These are phyloP conservation scores for Orycteropus afer DNA, from an alignment of 2,113 vertebrate genomes.

Conservation along the genomic window DNA sequence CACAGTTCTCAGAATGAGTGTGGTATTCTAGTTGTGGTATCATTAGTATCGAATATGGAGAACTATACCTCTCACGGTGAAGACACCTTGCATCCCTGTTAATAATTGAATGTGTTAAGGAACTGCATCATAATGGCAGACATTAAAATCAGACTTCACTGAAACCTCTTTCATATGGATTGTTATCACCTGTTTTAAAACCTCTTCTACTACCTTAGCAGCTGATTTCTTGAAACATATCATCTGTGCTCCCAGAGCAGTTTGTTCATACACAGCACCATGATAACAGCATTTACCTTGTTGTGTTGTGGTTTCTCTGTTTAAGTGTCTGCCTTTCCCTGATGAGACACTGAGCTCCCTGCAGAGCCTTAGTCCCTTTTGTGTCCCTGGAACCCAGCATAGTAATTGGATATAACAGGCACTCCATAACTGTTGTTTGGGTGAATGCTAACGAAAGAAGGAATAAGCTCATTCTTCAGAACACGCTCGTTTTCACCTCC, in stretches of 20 bases:
- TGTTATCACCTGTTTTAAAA: neutral
- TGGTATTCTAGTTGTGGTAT: neutral
- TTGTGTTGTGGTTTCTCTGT: slow-evolving; percentile 8
- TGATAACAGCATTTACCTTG: neutral
- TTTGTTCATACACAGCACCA: neutral
- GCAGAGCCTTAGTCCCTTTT: neutral
- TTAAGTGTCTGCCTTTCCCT: neutral
- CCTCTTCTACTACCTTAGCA: neutral
- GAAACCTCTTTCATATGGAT: neutral
- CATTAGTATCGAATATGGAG: neutral
- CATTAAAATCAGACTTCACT: neutral
- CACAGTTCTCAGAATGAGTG: neutral
- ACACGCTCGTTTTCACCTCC: neutral
- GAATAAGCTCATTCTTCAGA: neutral
- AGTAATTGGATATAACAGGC: neutral
- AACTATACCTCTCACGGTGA: neutral
- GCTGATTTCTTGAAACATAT: neutral
- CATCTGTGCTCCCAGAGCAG: neutral
- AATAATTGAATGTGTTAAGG: neutral
- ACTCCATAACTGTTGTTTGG: neutral
- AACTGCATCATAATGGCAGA: neutral
- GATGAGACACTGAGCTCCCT: neutral
- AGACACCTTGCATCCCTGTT: neutral
- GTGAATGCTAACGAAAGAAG: neutral
- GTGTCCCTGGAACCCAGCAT: neutral